Evolutionary conservation across 2,888 invertebrate genomes (phyloP).

Genomic region (Listrodromus nycthemerus): DNA sequence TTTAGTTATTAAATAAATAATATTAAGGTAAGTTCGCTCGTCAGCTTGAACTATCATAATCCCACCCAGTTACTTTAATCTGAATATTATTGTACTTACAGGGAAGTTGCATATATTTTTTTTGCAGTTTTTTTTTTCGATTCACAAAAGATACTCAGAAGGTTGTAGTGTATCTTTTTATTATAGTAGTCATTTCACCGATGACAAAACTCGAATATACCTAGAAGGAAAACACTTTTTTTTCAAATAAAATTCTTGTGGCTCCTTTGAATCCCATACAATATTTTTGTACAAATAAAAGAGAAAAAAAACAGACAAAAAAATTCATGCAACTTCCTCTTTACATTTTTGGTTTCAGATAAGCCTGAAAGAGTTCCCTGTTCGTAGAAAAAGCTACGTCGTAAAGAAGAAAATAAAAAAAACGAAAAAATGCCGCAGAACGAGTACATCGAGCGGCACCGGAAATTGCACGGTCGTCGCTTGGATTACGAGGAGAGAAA

Average conservation of each 20-base stretch:
- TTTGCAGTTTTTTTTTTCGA: background rate
- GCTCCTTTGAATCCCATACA: slow-evolving; percentile 2
- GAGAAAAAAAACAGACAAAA: slow-evolving; percentile 2
- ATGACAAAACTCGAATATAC: background rate
- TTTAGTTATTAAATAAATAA: slow-evolving; percentile 11
- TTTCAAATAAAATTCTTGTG: background rate
- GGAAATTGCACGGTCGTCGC: slow-evolving; percentile 97
- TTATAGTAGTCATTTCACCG: background rate
- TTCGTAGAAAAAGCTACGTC: background rate
- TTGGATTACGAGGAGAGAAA: slow-evolving; percentile 99
- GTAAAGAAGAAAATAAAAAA: background rate
- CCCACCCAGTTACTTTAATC: background rate
- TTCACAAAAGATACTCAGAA: background rate
- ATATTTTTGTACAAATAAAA: background rate
- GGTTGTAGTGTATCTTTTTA: background rate
- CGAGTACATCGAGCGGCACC: slow-evolving; percentile 99
- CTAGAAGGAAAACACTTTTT: background rate
- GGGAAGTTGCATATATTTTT: slow-evolving; percentile 49
- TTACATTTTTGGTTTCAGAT: slow-evolving; percentile 57
- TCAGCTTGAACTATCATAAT: slow-evolving; percentile 19
- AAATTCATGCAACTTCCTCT: slow-evolving; percentile 34
- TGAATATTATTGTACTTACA: background rate
- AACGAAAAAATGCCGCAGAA: slow-evolving; percentile 96
- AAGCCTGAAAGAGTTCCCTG: background rate
- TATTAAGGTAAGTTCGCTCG: slow-evolving; percentile 58